phyloP scores from a whole-genome alignment of 2,888 invertebrate species.

The Lordiphosa fenestrarum region DNA sequence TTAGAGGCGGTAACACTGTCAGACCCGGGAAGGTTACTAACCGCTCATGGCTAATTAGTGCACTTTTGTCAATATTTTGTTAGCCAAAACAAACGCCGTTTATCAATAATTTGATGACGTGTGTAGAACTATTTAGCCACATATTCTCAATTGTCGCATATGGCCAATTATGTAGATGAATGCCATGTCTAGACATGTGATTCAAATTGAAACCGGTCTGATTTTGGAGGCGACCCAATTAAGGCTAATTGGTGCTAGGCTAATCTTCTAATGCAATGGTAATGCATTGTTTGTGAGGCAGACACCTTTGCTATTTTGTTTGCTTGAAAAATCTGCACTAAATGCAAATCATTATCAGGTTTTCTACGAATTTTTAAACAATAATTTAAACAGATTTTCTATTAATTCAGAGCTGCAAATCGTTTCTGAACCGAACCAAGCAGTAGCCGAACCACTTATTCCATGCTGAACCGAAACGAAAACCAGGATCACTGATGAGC shows the following conservation, averaged over 20 bases:
- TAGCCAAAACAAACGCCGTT: conserved; percentile 28
- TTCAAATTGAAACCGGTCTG: conserved; percentile 42
- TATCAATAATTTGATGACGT: conserved; percentile 62
- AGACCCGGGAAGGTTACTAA: too few relatives aligned
- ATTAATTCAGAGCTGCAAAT: too few relatives aligned
- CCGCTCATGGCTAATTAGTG: conserved; percentile 38
- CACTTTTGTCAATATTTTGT: conserved; percentile 56
- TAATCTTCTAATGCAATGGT: conserved; percentile 9
- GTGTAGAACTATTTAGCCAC: conserved; percentile 35
- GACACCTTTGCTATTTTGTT: too few relatives aligned
- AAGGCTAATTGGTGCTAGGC: conserved; percentile 17
- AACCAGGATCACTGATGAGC: too few relatives aligned
- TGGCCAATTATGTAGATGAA: conserved; percentile 62
- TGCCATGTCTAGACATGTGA: conserved; percentile 56
- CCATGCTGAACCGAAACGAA: too few relatives aligned
- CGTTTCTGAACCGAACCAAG: too few relatives aligned
- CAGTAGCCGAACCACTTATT: too few relatives aligned
- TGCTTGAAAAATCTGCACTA: too few relatives aligned
- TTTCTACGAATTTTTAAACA: too few relatives aligned
- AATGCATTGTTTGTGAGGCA: neutral
- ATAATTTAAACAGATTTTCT: too few relatives aligned
- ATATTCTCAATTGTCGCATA: conserved; percentile 32
- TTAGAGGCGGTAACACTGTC: neutral
- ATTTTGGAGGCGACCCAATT: conserved; percentile 37
- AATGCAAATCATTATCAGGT: too few relatives aligned